Base-by-base conservation (phyloP, 1,140 invertebrate species). In the Dendroctonus valens region DNA sequence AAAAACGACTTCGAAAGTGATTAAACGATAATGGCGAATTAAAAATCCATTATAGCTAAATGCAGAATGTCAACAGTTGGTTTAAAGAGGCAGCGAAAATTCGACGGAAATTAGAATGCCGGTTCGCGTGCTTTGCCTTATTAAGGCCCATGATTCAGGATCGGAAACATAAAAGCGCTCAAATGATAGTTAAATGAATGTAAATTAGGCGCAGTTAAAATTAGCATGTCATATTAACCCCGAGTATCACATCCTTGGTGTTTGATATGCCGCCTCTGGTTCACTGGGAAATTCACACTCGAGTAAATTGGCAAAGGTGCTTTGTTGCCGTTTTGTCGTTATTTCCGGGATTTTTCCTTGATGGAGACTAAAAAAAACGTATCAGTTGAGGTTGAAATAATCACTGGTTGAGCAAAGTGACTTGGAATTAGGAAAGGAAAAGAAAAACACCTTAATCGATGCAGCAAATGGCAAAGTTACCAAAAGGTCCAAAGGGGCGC, bases 211-310 rank as follows among this genome's bases (percentile, higher is more conserved):
- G 64, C 60, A 65, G 41, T 68, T 63, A 62, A 70, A 70, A 70
- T 70, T 70, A 70, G 69, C 69, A 70, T 70, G 65, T 67, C 65
- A 65, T 70, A 70, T 70, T 70, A 67, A 70, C 69, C 69, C 61
- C 61, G 39, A 60, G 58, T 65, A 59, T 59, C 64, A 68, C 65
- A 70, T 67, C 65, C 65, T 66, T 50, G 51, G 54, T 61, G 69
- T 67, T 67, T 67, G 65, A 70, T 63, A 65, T 68, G 65, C 69
- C 69, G 69, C 59, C 69, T 58, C 48, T 26, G 26, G 40, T 52
- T 44, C 55, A 41, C 48, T 59, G 55, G 46, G 57, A 66, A 59
- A 55, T 55, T 61, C 48, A 60, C 44, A 59, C 38, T 55, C 14
- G 48, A 41, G 59, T 67, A 48, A 67, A 67, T 67, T 67, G 42